phyloP scores from a whole-genome alignment of 2,113 vertebrate genomes.

The Aviceda subcristata region DNA sequence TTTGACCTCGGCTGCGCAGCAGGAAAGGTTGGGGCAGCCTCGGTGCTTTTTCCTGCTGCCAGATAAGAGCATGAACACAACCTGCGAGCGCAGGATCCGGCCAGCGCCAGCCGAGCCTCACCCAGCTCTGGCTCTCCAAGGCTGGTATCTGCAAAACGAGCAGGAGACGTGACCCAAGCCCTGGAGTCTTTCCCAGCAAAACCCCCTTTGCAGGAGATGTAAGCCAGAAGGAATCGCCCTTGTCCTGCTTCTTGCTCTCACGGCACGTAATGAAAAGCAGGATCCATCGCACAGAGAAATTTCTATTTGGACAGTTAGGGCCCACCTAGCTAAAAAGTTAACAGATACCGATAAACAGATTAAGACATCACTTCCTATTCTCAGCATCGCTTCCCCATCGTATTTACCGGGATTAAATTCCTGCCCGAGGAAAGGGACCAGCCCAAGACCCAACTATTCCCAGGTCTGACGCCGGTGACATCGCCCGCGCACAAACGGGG shows the following conservation, averaged over 20 bases:
- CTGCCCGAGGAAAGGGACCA: background rate
- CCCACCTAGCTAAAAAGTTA: fast-evolving
- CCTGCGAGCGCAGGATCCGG: background rate
- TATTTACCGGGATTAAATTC: background rate
- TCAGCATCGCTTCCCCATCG: fast-evolving
- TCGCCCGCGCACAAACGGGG: fast-evolving
- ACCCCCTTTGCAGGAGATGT: background rate
- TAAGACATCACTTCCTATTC: background rate
- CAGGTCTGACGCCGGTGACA: fast-evolving
- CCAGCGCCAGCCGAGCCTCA: fast-evolving
- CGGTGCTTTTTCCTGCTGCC: background rate
- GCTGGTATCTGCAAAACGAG: background rate
- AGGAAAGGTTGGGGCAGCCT: background rate
- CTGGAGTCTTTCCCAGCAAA: background rate
- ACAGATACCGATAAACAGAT: fast-evolving
- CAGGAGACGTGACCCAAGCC: background rate
- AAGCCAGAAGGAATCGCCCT: background rate
- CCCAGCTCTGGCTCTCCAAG: background rate
- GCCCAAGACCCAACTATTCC: background rate
- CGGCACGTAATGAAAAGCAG: fast-evolving
- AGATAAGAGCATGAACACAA: fast-evolving
- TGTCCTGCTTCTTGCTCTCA: fast-evolving
- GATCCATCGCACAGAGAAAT: background rate
- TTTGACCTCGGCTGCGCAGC: background rate
- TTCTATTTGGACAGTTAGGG: fast-evolving